These are phyloP conservation scores for Aplidium turbinatum DNA, from an alignment of 23 tunicate genomes.

Conservation along the genomic window DNA sequence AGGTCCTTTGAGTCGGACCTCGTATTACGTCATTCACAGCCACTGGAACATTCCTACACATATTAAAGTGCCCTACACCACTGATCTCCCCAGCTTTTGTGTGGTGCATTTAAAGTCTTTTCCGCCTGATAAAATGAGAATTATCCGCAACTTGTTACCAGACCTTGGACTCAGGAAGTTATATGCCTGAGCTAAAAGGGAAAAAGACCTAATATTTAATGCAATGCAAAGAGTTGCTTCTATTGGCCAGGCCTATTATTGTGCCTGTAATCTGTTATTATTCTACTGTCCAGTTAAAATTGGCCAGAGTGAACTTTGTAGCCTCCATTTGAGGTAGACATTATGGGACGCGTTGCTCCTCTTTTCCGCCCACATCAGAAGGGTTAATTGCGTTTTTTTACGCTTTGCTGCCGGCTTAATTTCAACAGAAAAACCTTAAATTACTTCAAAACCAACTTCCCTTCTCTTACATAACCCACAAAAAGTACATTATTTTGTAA, in stretches of 20 bases:
- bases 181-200: conserved; percentile 41
- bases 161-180: conserved; percentile 29
- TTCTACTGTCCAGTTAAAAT: too few species aligned
- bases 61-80: conserved; percentile 44
- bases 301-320: too few species aligned
- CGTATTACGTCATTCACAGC: conserved; percentile 46
- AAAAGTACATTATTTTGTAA: too few species aligned
- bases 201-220: neutral
- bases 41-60: conserved; percentile 51
- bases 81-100: conserved; percentile 54
- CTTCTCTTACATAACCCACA: too few species aligned
- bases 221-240: neutral
- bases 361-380: too few species aligned
- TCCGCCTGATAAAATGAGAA: conserved; percentile 36
- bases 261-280: neutral
- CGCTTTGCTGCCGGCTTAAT: too few species aligned
- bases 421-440: too few species aligned
- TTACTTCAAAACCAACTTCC: too few species aligned
- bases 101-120: conserved; percentile 36
- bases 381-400: too few species aligned
- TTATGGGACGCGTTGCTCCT: too few species aligned
- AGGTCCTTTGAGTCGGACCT: conserved; percentile 69
- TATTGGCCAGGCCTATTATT: neutral
- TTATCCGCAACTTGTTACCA: conserved; percentile 41
- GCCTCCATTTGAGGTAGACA: too few species aligned